These are phyloP conservation scores for Ctenodactylus gundi DNA, from an alignment of 2,113 vertebrate species.

Conservation along the genomic window DNA sequence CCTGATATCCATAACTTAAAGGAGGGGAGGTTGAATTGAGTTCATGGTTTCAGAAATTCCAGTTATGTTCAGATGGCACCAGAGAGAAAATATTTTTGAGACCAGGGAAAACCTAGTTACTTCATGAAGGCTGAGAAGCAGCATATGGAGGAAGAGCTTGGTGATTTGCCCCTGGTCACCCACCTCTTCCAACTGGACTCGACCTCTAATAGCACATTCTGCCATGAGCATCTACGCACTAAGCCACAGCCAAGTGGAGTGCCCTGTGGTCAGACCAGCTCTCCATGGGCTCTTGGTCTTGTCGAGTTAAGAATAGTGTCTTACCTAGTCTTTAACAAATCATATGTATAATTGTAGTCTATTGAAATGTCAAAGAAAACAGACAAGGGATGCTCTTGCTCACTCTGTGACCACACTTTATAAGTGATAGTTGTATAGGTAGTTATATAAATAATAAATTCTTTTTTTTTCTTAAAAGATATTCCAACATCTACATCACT, in stretches of 20 bases:
- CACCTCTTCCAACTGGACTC: not conserved
- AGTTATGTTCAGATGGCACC: not conserved
- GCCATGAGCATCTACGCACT: not conserved
- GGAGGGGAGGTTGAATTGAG: not conserved
- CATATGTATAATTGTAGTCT: not conserved
- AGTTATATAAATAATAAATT: not conserved
- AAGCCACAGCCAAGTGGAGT: not conserved
- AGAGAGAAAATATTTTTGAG: not conserved
- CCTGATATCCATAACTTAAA: not conserved
- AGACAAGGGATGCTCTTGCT: not conserved
- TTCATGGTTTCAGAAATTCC: not conserved
- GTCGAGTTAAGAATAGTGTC: not conserved
- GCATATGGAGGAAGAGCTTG: too few species aligned
- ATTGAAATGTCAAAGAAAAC: conserved; percentile 18
- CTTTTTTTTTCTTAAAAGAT: not conserved
- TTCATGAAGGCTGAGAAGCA: not conserved
- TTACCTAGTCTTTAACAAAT: not conserved
- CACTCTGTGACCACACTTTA: not conserved
- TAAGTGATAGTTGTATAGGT: not conserved
- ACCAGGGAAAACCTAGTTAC: not conserved
- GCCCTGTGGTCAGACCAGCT: not conserved
- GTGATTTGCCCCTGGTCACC: too few species aligned
- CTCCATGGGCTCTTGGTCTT: not conserved
- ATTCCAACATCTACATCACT: not conserved
- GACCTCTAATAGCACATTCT: not conserved